Evolutionary conservation across 2,797 vertebrate species (phyloP), one percentile per base, ranked within the genome.

Genomic region (Urophycis tenuis): DNA sequence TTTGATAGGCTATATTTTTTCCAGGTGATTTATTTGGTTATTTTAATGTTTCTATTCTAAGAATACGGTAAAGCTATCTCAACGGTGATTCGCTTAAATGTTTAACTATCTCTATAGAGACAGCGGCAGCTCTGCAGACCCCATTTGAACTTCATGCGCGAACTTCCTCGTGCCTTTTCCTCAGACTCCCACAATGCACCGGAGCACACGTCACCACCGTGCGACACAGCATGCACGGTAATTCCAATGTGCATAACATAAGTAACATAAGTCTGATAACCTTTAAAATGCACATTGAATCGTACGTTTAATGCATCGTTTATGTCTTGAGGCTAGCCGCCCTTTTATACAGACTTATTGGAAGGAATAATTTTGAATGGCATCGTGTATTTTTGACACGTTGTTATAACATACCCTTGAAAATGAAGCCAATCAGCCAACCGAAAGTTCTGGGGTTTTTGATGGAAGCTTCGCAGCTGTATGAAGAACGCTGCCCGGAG

Each of bases 401-500:
- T 45, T 45, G 1, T 45, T 11, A 19, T 17, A 17, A 45, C 41
- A 53, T n/a, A 9, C 19, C 49, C 49, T 22, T 22, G 19, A 53
- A 8, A 53, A n/a, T 19, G 64, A 15, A 12, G 29, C 19, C 14
- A 49, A 0, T 0, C 0, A 1, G 0, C 5, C 71, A 32, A 0
- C 49, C 22, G 14, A 22, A 12, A 5, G 64, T 82, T 0, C 12
- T 25, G 9, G 33, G 0, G 2, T 94, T 94, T 74, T 82, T 92
- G n/a, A 0, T 83, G 0, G n/a, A 91, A 0, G 92, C 93, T 0
- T 90, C 93, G 45, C 33, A 86, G 71, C 35, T 91, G 60, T 94
- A 91, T 34, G 87, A 80, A 81, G 88, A 92, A 1, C 84, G 33
- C 12, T 94, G 93, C 45, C 92, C 92, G 71, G 92, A 92, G 80